Evolutionary conservation across 2,888 invertebrate genomes (phyloP).

Genomic region (Lypha dubia): DNA sequence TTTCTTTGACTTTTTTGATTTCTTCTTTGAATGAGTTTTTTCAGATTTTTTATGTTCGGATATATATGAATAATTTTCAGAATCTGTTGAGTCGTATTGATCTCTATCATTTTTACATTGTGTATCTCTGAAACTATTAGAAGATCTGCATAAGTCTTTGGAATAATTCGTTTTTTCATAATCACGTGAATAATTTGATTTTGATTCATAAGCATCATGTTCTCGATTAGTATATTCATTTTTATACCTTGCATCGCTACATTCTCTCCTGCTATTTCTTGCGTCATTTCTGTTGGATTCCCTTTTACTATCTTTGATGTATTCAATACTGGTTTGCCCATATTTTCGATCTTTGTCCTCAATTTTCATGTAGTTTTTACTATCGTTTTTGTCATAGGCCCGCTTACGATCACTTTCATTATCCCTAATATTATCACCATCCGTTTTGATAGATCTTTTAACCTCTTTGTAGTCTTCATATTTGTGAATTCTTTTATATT

Average conservation of each 20-base stretch:
- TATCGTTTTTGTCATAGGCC: not conserved
- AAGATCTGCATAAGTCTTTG: conserved; percentile 12
- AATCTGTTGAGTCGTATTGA: conserved; percentile 65
- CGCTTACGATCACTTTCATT: not conserved
- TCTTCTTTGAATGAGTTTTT: conserved; percentile 76
- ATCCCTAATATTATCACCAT: not conserved
- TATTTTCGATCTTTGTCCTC: conserved; percentile 43
- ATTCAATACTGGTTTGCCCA: not conserved
- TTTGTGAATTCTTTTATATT: not conserved
- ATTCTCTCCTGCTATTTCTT: conserved; percentile 2
- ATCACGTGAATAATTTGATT: not conserved
- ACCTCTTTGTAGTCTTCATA: conserved; percentile 28
- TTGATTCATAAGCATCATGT: not conserved
- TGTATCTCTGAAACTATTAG: conserved; percentile 40
- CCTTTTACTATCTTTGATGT: conserved; percentile 1
- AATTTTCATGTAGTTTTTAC: not conserved
- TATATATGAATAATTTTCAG: conserved; percentile 76
- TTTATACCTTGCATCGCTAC: conserved; percentile 14
- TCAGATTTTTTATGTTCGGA: conserved; percentile 76
- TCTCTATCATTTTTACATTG: conserved; percentile 18
- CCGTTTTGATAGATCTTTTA: conserved; percentile 38
- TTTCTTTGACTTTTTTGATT: conserved; percentile 76
- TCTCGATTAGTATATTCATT: not conserved
- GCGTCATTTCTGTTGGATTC: conserved; percentile 21
- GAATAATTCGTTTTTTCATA: not conserved